A percentile compares a stretch with the other conserved stretches of the same genome.
Evolutionary conservation across 2,888 invertebrate genomes (phyloP).

Genomic region (Ophioninae sp.): DNA sequence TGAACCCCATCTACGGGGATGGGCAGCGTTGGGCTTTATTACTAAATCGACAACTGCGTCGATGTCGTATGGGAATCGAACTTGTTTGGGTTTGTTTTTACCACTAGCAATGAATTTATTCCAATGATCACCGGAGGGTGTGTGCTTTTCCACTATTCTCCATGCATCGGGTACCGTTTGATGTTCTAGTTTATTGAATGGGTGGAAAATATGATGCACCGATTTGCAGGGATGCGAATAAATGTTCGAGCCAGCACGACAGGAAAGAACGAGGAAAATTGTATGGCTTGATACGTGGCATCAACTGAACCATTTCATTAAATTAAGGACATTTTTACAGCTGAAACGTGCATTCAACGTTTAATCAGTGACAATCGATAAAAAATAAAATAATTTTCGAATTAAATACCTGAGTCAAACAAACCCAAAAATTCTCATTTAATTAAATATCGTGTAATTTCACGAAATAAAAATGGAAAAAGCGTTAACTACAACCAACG

Average conservation of each 20-base stretch:
- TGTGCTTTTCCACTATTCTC: neutral
- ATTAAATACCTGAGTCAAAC: too few relatives aligned
- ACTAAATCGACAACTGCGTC: neutral
- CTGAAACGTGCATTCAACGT: too few relatives aligned
- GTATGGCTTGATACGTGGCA: too few relatives aligned
- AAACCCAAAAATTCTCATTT: too few relatives aligned
- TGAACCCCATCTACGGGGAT: neutral
- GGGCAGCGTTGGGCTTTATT: neutral
- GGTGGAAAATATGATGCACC: neutral
- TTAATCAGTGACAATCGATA: too few relatives aligned
- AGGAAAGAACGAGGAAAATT: neutral
- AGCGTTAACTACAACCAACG: too few relatives aligned
- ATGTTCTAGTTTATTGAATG: neutral
- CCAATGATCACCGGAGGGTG: neutral
- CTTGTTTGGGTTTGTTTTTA: neutral
- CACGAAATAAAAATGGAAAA: too few relatives aligned
- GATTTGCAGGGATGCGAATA: neutral
- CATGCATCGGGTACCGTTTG: neutral
- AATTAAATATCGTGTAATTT: too few relatives aligned
- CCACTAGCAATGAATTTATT: neutral
- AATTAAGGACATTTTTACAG: too few relatives aligned
- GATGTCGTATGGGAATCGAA: neutral
- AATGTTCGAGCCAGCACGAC: neutral
- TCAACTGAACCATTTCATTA: too few relatives aligned
- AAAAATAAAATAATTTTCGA: too few relatives aligned